Conservation (phyloP, 1,140 invertebrate genomes). For the Eueides isabella region DNA sequence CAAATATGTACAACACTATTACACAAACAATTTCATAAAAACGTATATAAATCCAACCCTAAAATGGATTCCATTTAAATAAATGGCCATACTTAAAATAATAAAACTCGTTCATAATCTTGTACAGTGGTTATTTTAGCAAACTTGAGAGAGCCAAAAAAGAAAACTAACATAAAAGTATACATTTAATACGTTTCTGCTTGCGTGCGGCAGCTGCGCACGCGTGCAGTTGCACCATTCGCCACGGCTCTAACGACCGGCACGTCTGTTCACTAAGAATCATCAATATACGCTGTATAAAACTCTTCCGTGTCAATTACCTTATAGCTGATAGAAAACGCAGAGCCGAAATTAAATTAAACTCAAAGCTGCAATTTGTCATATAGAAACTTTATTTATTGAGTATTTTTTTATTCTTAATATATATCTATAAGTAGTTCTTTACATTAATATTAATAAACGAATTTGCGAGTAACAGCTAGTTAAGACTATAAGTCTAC, state of each 20-base stretch:
- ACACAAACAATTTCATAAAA: no score
- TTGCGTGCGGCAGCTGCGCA: constrained; percentile 53
- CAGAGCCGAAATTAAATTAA: no score
- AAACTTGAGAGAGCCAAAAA: background rate
- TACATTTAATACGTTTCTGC: constrained; percentile 8
- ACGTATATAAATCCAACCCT: background rate
- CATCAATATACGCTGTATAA: background rate
- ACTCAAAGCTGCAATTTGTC: no score
- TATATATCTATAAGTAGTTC: no score
- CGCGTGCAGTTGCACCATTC: constrained; percentile 51
- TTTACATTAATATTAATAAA: background rate
- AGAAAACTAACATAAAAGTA: constrained; percentile 3
- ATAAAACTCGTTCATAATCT: background rate
- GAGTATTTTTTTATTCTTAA: no score
- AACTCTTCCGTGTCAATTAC: no score
- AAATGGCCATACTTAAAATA: background rate
- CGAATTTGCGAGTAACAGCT: constrained; percentile 7
- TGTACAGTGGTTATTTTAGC: background rate
- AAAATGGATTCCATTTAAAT: background rate
- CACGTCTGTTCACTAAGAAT: constrained; percentile 32
- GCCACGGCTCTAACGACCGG: constrained; percentile 53
- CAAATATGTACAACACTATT: no score
- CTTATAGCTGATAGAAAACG: no score
- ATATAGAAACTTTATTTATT: no score
- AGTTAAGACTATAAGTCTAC: constrained; percentile 66